Evolutionary conservation across 2,888 invertebrate genomes (phyloP).

Genomic region (Drosophila kanekoi): DNA sequence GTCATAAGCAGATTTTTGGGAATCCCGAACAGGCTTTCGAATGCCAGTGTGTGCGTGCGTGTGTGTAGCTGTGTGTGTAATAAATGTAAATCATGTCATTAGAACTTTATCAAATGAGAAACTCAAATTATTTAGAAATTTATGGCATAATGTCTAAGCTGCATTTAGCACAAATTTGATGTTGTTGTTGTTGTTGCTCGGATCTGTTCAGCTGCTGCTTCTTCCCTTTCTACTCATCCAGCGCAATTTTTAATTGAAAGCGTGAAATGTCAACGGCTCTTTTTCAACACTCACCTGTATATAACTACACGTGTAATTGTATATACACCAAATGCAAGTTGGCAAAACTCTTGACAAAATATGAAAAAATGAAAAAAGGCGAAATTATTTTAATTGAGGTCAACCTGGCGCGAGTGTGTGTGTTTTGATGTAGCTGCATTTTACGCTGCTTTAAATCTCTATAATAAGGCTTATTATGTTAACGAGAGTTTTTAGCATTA

Average conservation of each 20-base stretch:
- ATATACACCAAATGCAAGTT: slow-evolving; percentile 50
- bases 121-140: slow-evolving; percentile 58
- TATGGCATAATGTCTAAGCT: slow-evolving; percentile 46
- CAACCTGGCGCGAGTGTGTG: slow-evolving; percentile 41
- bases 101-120: slow-evolving; percentile 49
- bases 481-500: slow-evolving; percentile 63
- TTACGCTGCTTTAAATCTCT: slow-evolving; percentile 66
- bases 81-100: slow-evolving; percentile 57
- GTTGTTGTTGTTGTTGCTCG: slow-evolving; percentile 29
- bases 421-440: slow-evolving; percentile 48
- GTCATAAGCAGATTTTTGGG: slow-evolving; percentile 54
- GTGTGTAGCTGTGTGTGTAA: slow-evolving; percentile 19
- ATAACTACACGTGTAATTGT: neutral
- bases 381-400: slow-evolving; percentile 72
- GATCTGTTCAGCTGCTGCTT: neutral
- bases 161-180: slow-evolving; percentile 62
- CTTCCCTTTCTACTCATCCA: neutral
- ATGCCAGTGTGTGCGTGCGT: neutral
- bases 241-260: slow-evolving; percentile 64
- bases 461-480: slow-evolving; percentile 71
- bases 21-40: slow-evolving; percentile 12
- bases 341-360: slow-evolving; percentile 48
- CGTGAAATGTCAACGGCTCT: slow-evolving; percentile 67
- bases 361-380: slow-evolving; percentile 26
- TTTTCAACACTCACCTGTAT: slow-evolving; percentile 30